Evolutionary conservation across 2,797 vertebrate species (phyloP), one percentile per base, ranked within the genome.

Genomic region (Anas georgica): DNA sequence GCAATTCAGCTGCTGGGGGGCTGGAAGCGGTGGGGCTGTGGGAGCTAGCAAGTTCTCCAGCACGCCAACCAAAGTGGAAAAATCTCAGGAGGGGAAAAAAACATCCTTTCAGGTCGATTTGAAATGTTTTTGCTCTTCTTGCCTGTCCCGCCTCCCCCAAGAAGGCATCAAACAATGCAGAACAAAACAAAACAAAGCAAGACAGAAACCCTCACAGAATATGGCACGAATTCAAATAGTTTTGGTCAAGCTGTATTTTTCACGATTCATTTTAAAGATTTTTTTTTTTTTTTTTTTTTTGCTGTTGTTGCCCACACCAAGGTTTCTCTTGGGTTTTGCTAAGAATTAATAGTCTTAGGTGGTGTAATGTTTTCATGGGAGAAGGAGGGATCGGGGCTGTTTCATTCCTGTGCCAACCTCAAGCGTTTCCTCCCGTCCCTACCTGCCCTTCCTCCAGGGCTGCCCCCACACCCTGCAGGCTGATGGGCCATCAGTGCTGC

Each of bases 201-300:
- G 67, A 67, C 73, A 72, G 31, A 56, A 45, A 5, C 50, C 89
- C 67, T 90, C 28, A 31, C 39, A 79, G 80, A 91, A 39, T 4
- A 4, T 86, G 90, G 91, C 77, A 84, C 18, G 67, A 62, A 76
- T 67, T 86, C 59, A 86, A 82, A 88, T 74, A 63, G 43, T 93
- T 93, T 90, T 80, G 83, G 63, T 91, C 33, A 41, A 74, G 60
- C 86, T 60, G 22, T 86, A 63, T 86, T 88, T 95, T 79, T 94
- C 90, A 69, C 4, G 7, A 63, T 76, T 74, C 59, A 68, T 68
- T 75, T 93, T 86, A 67, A 90, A 86, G 59, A 13, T 21, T 66
- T 39, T 16, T 15, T 29, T 29, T 41, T 37, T 37, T 66, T 17
- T 66, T 20, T 66, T 33, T 22, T 48, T 18, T 20, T 79, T 74